phyloP scores from a whole-genome alignment of 2,888 invertebrate species.

The Rhimphoctona megacephalus region DNA sequence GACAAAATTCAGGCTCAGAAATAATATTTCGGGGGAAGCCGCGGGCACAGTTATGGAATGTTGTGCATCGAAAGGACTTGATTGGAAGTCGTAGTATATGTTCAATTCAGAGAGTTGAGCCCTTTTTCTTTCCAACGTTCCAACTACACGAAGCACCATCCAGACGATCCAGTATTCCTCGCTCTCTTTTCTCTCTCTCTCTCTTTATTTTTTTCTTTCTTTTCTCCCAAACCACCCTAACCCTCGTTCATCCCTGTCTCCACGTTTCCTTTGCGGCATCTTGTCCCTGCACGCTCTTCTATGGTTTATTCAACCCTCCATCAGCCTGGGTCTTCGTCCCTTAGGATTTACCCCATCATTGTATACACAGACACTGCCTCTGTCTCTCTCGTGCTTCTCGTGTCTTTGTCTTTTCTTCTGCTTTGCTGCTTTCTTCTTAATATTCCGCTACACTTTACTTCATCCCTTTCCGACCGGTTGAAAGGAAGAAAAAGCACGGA shows the following conservation, averaged over 20 bases:
- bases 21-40: background rate
- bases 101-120: background rate
- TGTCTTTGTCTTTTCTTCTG: slow-evolving; percentile 20
- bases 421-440: slow-evolving; percentile 25
- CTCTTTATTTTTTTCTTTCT: background rate
- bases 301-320: slow-evolving; percentile 74
- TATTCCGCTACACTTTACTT: slow-evolving; percentile 18
- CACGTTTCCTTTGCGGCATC: slow-evolving; percentile 35
- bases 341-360: slow-evolving; percentile 66
- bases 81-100: background rate
- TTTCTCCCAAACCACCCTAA: slow-evolving; percentile 11
- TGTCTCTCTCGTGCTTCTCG: slow-evolving; percentile 29
- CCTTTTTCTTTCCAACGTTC: slow-evolving; percentile 1
- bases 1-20: background rate
- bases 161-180: slow-evolving; percentile 25
- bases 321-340: slow-evolving; percentile 69
- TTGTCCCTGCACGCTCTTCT: slow-evolving; percentile 68
- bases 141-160: background rate
- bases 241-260: slow-evolving; percentile 27
- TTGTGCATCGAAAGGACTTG: background rate
- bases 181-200: slow-evolving; percentile 3
- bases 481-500: slow-evolving; percentile 17
- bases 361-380: slow-evolving; percentile 41
- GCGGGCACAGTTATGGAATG: background rate
- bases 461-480: slow-evolving; percentile 34